Percentiles rank a stretch among this genome's conserved stretches.
Conservation (phyloP, 2,888 invertebrate species). For the Idaea dimidiata region DNA sequence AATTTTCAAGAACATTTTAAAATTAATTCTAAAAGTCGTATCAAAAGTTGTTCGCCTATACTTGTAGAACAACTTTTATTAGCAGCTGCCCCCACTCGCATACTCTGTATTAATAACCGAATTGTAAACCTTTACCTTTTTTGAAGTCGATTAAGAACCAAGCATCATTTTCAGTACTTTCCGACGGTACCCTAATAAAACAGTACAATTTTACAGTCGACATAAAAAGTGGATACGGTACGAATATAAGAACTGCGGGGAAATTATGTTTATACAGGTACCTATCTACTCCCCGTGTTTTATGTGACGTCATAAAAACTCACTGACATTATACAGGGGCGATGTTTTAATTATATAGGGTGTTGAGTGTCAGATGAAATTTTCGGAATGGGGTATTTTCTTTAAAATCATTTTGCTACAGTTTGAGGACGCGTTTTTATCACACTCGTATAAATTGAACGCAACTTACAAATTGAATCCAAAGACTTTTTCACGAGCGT, state of each 20-base stretch:
- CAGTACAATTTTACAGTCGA: background rate
- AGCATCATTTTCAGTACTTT: background rate
- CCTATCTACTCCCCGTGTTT: background rate
- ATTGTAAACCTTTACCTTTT: no score
- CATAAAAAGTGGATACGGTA: background rate
- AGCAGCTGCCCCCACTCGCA: no score
- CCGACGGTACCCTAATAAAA: background rate
- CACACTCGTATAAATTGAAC: no score
- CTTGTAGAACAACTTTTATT: no score
- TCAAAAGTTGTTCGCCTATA: no score
- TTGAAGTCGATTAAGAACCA: no score
- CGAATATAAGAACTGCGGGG: background rate
- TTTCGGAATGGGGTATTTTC: background rate
- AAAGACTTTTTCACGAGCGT: no score
- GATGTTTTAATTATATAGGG: background rate
- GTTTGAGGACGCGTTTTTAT: background rate
- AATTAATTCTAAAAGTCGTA: no score
- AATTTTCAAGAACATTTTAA: no score
- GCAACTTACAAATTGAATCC: no score
- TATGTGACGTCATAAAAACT: background rate
- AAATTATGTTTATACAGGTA: background rate
- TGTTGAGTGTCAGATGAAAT: background rate
- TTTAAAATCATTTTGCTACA: no score
- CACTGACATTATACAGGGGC: background rate
- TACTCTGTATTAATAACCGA: no score